A percentile compares a stretch with the other conserved stretches of the same genome.
phyloP scores from a whole-genome alignment of 2,888 invertebrate genomes.

The Parnassius smintheus region DNA sequence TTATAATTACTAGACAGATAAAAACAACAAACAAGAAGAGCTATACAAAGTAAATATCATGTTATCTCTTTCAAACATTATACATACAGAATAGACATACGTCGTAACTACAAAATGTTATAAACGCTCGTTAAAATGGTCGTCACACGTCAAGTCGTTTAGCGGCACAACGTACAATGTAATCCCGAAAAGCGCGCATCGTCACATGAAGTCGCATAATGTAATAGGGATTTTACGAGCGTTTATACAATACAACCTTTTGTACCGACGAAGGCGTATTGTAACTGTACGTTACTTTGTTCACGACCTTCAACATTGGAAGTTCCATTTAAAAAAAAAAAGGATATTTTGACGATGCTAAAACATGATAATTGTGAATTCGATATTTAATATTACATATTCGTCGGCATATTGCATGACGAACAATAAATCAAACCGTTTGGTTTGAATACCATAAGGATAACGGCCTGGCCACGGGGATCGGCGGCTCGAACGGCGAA shows the following conservation, averaged over 20 bases:
- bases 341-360: too few relatives aligned
- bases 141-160: constrained; percentile 7
- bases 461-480: too few relatives aligned
- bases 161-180: constrained; percentile 6
- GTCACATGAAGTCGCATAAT: constrained; percentile 12
- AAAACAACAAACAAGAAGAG: too few relatives aligned
- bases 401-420: too few relatives aligned
- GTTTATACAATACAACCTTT: constrained; percentile 10
- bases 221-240: constrained; percentile 14
- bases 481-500: too few relatives aligned
- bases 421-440: too few relatives aligned
- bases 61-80: not conserved
- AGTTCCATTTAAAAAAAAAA: not conserved
- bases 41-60: not conserved
- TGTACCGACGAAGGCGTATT: not conserved
- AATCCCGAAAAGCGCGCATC: constrained; percentile 3
- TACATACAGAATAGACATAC: not conserved
- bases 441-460: too few relatives aligned
- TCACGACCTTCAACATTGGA: too few relatives aligned
- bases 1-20: too few relatives aligned
- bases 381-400: too few relatives aligned
- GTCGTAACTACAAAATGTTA: constrained; percentile 3
- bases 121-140: constrained; percentile 17
- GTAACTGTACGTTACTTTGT: constrained; percentile 1
- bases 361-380: too few relatives aligned